Base-by-base conservation (phyloP, 2,888 invertebrate species). In the Boloria selene region DNA sequence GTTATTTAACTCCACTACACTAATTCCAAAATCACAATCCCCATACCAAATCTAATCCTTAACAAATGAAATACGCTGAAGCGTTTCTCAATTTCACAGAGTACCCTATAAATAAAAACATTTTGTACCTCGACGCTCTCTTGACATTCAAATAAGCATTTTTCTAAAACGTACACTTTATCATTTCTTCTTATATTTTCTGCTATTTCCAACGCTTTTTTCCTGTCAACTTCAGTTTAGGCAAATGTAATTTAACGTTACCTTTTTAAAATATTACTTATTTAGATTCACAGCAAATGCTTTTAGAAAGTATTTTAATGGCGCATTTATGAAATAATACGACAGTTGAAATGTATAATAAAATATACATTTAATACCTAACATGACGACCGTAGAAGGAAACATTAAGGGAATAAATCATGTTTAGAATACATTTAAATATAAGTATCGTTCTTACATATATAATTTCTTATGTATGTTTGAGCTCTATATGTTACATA, bases 161-260 rank as follows among this genome's bases (percentile, higher is more conserved):
- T 63, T 62, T 62, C 56, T 53, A 62, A 68, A 64, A 51, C 54
- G 61, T 51, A 61, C 52, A 64, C 64, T 68, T 64, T 68, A 68
- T 68, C 64, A 68, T 68, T 64, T 58, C 64, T 31, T 53, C 60
- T 51, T 68, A 65, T 64, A 52, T 61, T 61, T 55, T 31, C 60
- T 49, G 55, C 53, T 50, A 59, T 67, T 64, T 70, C 65, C 62
- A 60, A 60, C 68, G 64, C 67, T 62, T 67, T 65, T 63, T 63
- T 49, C 70, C 56, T 65, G 65, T 70, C 70, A 70, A 68, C 70
- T 70, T 70, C 70, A 69, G 68, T 71, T 70, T 64, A 68, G 50
- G 53, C 55, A 64, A 65, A 70, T 53, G 60, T 69, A 65, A 70
- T 67, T 70, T 72, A 66, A 49, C 52, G 45, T 45, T 65, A 49